Percentiles rank a stretch among this genome's conserved stretches.
Conservation (phyloP, 1,140 invertebrate genomes). For the Drosophila virilis region DNA sequence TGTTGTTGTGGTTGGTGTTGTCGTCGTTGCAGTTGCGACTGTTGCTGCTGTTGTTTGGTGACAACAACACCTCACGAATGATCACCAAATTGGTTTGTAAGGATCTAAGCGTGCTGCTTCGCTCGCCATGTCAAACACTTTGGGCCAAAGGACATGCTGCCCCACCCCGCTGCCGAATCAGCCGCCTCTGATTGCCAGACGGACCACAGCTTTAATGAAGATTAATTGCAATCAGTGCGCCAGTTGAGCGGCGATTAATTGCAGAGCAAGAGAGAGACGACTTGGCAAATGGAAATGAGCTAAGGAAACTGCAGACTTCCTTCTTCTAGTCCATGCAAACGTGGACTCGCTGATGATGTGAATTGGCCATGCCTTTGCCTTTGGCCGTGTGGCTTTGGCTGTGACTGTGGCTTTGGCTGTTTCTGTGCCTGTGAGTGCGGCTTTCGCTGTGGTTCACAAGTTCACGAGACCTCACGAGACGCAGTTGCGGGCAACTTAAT, state of each 20-base stretch:
- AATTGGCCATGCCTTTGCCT: conserved; percentile 3
- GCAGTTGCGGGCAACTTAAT: conserved; percentile 70
- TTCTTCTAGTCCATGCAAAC: conserved; percentile 50
- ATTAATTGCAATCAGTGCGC: conserved; percentile 83
- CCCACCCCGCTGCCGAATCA: neutral
- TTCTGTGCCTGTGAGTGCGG: conserved; percentile 37
- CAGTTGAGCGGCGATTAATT: conserved; percentile 82
- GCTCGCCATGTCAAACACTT: conserved; percentile 51
- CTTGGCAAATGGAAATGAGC: conserved; percentile 70
- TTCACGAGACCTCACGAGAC: conserved; percentile 77
- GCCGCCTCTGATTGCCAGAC: conserved; percentile 40
- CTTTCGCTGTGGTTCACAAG: conserved; percentile 57
- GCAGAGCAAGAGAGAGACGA: conserved; percentile 47
- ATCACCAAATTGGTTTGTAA: conserved; percentile 80
- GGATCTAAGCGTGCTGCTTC: conserved; percentile 63
- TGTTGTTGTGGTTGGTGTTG: neutral
- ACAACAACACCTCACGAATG: conserved; percentile 73
- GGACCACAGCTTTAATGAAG: conserved; percentile 71
- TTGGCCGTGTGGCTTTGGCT: conserved; percentile 22
- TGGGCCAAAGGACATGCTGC: conserved; percentile 34
- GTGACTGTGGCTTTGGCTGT: neutral
- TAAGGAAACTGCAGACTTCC: conserved; percentile 36
- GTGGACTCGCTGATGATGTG: conserved; percentile 12
- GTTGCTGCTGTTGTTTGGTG: conserved; percentile 35
- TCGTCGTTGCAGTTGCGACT: conserved; percentile 16